phyloP scores from a whole-genome alignment of 1,140 invertebrate species.

The Cephus cinctus region DNA sequence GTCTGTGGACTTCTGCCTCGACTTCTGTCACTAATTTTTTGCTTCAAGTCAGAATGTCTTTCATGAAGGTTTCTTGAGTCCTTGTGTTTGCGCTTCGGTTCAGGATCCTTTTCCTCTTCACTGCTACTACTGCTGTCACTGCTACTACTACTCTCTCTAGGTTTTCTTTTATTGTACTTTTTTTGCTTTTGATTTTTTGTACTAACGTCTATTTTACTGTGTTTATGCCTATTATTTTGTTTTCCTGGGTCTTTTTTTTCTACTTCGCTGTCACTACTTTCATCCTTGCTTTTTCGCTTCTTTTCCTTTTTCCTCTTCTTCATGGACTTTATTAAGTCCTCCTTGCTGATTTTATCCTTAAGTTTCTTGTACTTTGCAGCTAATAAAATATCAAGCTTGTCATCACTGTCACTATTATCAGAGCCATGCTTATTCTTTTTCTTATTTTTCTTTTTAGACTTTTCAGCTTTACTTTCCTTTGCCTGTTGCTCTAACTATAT shows the following conservation, averaged over 20 bases:
- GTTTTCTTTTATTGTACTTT: conserved; percentile 23
- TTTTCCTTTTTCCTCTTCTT: conserved; percentile 39
- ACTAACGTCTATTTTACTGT: too few relatives aligned
- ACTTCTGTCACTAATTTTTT: not conserved
- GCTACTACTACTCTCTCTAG: conserved; percentile 20
- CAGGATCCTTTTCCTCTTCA: conserved; percentile 10
- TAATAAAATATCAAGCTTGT: conserved; percentile 44
- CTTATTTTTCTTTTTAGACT: conserved; percentile 42
- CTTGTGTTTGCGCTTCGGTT: conserved; percentile 6
- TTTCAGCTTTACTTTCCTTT: conserved; percentile 48
- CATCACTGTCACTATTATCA: conserved; percentile 37
- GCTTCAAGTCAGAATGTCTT: not conserved
- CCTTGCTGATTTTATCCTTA: conserved; percentile 41
- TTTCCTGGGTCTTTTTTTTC: too few relatives aligned
- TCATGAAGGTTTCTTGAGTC: conserved; percentile 2
- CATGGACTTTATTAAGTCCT: conserved; percentile 43
- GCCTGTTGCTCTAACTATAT: conserved; percentile 42
- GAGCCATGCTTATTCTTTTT: conserved; percentile 61
- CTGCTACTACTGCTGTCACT: conserved; percentile 20
- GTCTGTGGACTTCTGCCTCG: conserved; percentile 19
- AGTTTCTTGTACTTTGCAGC: conserved; percentile 48
- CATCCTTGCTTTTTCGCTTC: conserved; percentile 17
- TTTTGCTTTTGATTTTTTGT: conserved; percentile 17
- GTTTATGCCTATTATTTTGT: too few relatives aligned
- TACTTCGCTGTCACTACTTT: conserved; percentile 9